Base-by-base conservation (phyloP, 2,797 vertebrate genomes). In the Platalea minor region DNA sequence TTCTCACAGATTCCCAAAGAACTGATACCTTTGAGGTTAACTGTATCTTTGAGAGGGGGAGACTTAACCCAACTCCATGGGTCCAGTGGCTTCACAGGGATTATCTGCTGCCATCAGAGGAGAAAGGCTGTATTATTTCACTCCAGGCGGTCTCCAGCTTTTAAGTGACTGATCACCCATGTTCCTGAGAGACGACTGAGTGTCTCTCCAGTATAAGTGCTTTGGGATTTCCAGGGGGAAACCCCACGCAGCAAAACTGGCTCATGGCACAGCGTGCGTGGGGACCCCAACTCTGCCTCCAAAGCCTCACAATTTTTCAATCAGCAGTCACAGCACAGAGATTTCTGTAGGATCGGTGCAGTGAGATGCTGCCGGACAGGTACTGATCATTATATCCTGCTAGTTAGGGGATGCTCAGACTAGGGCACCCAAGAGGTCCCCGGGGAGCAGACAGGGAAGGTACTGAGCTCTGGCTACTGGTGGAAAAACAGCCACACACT, bases 151-250 rank as follows among this genome's bases (percentile, higher is more conserved):
- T 88, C 37, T 76, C 50, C 67, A 54, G 51, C 50, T 73, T 81
- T 73, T 63, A 54, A 65, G 46, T 41, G 48, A 63, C 39, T 13
- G 43, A 54, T 81, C 69, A 84, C 37, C 45, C 25, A 21, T 25
- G 9, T 33, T 74, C 48, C 54, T 51, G 60, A 73, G 70, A 63
- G 15, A 35, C 14, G 11, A 48, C 46, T 10, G 23, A 69, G 19
- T 7, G 0, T 35, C 59, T 51, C 51, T 37, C 67, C 54, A 48
- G 15, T 18, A 18, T 7, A 56, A 35, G 6, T 1, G 0, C 10
- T 10, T 88, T 61, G 13, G 28, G 13, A 35, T 93, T 87, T 87
- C 80, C 46, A 56, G 18, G 14, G 28, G 37, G 14, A 92, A 94
- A 46, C 16, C 10, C 28, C 50, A 33, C 10, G 20, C 41, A 39